Evolutionary conservation across 2,113 vertebrate species (phyloP), one percentile per base, ranked within the genome.

Genomic region (Fregetta grallaria): DNA sequence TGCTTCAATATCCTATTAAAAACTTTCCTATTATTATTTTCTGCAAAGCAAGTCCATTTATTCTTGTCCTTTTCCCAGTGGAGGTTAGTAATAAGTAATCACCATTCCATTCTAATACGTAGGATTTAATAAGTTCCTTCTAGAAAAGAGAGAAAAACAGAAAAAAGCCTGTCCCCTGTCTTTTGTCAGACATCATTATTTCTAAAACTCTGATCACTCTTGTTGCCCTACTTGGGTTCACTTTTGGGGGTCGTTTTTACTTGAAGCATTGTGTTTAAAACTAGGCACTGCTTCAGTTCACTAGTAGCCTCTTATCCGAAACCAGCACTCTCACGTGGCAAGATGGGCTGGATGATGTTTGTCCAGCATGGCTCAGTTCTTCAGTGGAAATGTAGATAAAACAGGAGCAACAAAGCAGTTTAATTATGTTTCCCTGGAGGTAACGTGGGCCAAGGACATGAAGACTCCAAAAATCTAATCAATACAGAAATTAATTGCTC

Each of bases 371-470:
- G 20, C 10, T 82, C 26, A 52, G 21, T 72, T 47, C 30, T 72
- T 88, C 49, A 25, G 13, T 44, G 49, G 12, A 83, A 73, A 62
- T 25, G 11, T 8, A 44, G 17, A 29, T 40, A 76, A 80, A 70
- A n/a, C 11, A 9, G 23, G 34, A 56, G 19, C 20, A 83, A 56
- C 26, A 73, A 78, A 78, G 65, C 6, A 16, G 11, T 45, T 89
- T 77, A 30, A 10, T 75, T 75, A 34, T 32, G 30, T 68, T 85
- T 92, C 34, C 23, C 62, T 72, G 29, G 42, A 93, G 40, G 42
- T 81, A 92, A 67, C 1, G 0, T 36, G n/a, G 20, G 6, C n/a
- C n/a, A 8, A 16, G n/a, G 13, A 78, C 65, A 67, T 0, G 1
- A 77, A 80, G 27, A 66, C 67, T 87, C n/a, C 3, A 78, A 81